These are phyloP conservation scores for Zygogramma bicolorata DNA, from an alignment of 2,888 invertebrate species.

Conservation along the genomic window DNA sequence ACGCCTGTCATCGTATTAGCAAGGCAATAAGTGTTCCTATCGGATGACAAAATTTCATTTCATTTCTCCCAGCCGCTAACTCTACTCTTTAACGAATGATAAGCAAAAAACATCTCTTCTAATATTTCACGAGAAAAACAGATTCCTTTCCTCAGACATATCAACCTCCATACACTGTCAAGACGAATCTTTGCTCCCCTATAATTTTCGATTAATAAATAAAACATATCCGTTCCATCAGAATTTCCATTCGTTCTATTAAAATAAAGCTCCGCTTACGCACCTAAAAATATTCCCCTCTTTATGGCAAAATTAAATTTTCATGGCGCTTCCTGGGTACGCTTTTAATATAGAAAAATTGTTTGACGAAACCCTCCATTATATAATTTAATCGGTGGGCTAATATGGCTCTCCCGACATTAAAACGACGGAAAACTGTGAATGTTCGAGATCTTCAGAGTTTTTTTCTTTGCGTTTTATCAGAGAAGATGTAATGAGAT, in stretches of 20 bases:
- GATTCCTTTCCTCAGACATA: no score
- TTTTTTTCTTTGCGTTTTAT: no score
- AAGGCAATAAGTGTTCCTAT: no score
- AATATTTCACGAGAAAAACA: no score
- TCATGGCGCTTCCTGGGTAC: conserved; percentile 21
- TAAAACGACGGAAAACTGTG: background rate
- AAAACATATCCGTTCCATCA: conserved; percentile 5
- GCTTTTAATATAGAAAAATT: conserved; percentile 25
- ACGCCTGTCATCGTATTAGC: no score
- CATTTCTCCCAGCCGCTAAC: no score
- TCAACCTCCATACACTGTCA: no score
- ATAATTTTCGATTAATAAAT: background rate
- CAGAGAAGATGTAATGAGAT: no score
- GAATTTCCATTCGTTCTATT: conserved; percentile 6
- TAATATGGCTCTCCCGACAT: conserved; percentile 7
- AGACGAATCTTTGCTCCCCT: background rate
- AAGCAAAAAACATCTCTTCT: no score
- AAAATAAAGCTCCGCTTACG: conserved; percentile 1
- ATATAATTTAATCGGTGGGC: conserved; percentile 10
- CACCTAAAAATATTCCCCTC: conserved; percentile 17
- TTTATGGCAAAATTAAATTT: conserved; percentile 16
- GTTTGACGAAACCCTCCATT: conserved; percentile 18
- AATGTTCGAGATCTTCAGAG: background rate
- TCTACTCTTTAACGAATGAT: no score
- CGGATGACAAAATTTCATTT: no score